These are phyloP conservation scores for Heteromyza rotundicornis DNA, from an alignment of 2,888 invertebrate genomes.

Conservation along the genomic window DNA sequence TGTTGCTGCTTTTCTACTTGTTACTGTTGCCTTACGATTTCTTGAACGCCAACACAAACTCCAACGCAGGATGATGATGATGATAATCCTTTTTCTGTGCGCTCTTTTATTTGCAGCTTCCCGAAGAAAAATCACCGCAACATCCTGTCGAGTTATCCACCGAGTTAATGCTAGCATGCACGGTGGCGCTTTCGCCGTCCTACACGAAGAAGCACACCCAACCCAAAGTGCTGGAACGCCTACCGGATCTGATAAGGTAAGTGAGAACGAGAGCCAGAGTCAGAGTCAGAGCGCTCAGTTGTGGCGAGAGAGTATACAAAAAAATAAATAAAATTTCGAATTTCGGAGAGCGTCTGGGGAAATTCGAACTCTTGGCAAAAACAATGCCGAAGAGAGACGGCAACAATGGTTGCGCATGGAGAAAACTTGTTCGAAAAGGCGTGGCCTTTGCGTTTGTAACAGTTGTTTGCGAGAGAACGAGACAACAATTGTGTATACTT, in stretches of 20 bases:
- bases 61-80: constrained; percentile 11
- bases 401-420: not conserved
- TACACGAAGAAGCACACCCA: constrained; percentile 61
- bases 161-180: constrained; percentile 63
- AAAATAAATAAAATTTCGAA: not conserved
- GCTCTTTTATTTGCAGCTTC: constrained; percentile 51
- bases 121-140: constrained; percentile 63
- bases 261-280: constrained; percentile 27
- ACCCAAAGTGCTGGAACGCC: constrained; percentile 63
- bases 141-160: constrained; percentile 63
- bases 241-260: constrained; percentile 63
- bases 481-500: not conserved
- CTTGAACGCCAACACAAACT: constrained; percentile 12
- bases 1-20: too few species aligned
- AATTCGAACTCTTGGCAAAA: not conserved
- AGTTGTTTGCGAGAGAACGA: not conserved
- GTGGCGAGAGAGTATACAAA: not conserved
- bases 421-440: not conserved
- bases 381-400: not conserved
- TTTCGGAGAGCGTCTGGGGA: constrained; percentile 14
- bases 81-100: constrained; percentile 17
- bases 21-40: not conserved
- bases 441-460: not conserved
- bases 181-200: constrained; percentile 61
- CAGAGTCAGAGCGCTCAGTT: not conserved